A percentile compares a stretch with the other conserved stretches of the same genome.
phyloP scores from a whole-genome alignment of 2,797 vertebrate species.

The Hippocampus kuda region DNA sequence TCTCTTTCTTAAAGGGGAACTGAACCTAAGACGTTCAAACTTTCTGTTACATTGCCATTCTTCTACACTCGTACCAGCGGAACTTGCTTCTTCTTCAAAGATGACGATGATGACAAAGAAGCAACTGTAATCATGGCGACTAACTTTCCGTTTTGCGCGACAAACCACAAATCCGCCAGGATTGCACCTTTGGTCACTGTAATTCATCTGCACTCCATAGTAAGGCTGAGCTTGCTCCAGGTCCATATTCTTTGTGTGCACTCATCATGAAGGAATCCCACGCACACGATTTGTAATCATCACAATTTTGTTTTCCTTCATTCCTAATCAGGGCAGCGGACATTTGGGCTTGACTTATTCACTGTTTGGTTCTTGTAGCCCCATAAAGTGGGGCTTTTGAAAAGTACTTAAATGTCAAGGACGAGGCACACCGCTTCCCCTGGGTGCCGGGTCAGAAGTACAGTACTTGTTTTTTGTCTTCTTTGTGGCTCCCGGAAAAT shows the following conservation, averaged over 20 bases:
- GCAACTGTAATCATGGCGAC: too few species aligned
- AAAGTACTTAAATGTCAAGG: neutral
- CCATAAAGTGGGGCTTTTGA: neutral
- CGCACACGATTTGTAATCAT: too few species aligned
- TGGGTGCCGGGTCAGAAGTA: neutral
- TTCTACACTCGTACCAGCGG: too few species aligned
- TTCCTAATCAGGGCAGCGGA: neutral
- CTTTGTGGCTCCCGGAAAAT: neutral
- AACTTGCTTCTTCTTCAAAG: too few species aligned
- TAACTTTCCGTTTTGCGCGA: too few species aligned
- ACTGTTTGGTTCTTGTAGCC: neutral
- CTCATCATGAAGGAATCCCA: neutral
- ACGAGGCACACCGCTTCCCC: neutral
- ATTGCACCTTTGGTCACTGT: neutral
- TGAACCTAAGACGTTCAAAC: too few species aligned
- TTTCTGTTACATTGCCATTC: too few species aligned
- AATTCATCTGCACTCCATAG: too few species aligned
- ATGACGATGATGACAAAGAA: too few species aligned
- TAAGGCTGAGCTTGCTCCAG: too few species aligned
- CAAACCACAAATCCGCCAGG: too few species aligned
- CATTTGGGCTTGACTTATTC: neutral
- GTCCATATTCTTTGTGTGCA: neutral
- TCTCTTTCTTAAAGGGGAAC: too few species aligned
- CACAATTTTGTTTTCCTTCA: neutral
- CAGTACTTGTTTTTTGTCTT: neutral